phyloP scores from a whole-genome alignment of 2,888 invertebrate genomes.

The Conomelus anceps region DNA sequence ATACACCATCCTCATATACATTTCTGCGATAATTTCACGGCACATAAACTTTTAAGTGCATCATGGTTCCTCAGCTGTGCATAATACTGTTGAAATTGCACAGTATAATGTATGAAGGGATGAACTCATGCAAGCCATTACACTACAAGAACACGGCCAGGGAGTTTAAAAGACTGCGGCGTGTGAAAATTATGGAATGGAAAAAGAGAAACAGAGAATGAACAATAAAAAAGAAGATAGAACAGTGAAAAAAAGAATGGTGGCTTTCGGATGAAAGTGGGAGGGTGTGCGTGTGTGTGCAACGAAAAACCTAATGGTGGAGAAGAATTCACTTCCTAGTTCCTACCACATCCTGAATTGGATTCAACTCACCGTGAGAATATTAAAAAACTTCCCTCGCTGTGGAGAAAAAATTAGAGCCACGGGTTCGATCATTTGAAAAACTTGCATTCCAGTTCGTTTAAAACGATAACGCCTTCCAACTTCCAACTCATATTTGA shows the following conservation, averaged over 20 bases:
- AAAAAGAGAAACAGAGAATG: background rate
- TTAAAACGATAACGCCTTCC: background rate
- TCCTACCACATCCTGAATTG: background rate
- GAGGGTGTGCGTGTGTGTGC: background rate
- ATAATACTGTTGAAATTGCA: background rate
- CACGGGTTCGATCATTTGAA: background rate
- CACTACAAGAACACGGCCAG: background rate
- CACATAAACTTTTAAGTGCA: background rate
- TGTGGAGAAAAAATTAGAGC: background rate
- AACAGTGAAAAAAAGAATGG: background rate
- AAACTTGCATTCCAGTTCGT: background rate
- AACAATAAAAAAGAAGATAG: background rate
- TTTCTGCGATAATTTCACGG: background rate
- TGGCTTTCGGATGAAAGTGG: too few relatives aligned
- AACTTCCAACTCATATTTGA: background rate
- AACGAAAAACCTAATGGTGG: background rate
- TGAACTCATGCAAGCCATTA: background rate
- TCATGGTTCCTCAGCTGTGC: background rate
- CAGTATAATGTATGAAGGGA: background rate
- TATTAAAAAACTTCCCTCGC: background rate
- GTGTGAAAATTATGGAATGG: background rate
- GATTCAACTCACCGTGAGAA: background rate
- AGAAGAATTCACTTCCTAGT: background rate
- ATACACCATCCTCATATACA: background rate
- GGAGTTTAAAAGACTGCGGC: background rate